Percentiles rank a stretch among this genome's conserved stretches.
These are phyloP conservation scores for Blera fallax DNA, from an alignment of 2,888 invertebrate species.

Conservation along the genomic window DNA sequence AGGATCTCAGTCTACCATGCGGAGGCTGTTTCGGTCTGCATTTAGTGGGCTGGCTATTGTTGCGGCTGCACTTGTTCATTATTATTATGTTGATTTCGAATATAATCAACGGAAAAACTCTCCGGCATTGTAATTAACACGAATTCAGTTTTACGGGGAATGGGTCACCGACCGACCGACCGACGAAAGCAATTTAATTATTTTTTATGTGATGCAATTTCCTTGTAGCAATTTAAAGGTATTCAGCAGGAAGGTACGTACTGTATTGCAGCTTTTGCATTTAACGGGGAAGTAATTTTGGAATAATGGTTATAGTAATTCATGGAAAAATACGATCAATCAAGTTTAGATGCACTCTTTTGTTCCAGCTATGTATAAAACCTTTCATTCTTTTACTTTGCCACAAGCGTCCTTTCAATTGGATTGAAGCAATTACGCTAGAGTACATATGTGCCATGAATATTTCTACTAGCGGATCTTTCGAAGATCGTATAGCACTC, in stretches of 20 bases:
- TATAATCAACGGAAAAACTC: constrained; percentile 61
- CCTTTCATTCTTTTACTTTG: neutral
- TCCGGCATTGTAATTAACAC: constrained; percentile 67
- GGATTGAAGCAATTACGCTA: neutral
- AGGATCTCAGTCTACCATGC: constrained; percentile 57
- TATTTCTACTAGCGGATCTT: too few species aligned
- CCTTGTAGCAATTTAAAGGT: constrained; percentile 29
- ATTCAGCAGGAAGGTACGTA: neutral
- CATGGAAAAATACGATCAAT: constrained; percentile 9
- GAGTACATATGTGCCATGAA: too few species aligned
- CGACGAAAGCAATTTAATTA: constrained; percentile 59
- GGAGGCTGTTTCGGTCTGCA: constrained; percentile 52
- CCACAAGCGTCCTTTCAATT: neutral
- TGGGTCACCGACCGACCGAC: neutral
- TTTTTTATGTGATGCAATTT: constrained; percentile 67
- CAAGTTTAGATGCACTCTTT: neutral
- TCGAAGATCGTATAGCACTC: too few species aligned
- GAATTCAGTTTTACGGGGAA: constrained; percentile 50
- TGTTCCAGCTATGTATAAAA: neutral
- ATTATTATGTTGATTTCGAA: constrained; percentile 71
- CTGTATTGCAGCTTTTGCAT: neutral
- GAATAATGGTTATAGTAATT: constrained; percentile 19
- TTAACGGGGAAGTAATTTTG: constrained; percentile 36
- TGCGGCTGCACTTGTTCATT: constrained; percentile 70
- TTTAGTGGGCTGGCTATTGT: constrained; percentile 57